Base-by-base conservation (phyloP, 1,140 invertebrate genomes). In the Galleria mellonella region DNA sequence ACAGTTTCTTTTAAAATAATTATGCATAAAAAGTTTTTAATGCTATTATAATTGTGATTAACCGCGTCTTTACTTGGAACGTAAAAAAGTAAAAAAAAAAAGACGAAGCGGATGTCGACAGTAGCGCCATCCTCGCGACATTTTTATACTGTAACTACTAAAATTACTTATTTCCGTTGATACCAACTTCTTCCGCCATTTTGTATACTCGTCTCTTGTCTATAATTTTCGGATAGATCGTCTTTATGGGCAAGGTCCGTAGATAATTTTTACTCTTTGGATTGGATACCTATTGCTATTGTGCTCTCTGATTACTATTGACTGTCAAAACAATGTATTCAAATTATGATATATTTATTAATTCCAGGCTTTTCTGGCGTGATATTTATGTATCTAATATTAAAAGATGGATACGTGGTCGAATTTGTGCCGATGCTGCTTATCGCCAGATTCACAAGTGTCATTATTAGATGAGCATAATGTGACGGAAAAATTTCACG, bases 261-360 rank as follows among this genome's bases (percentile, higher is more conserved):
- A 86, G 83, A 86, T 86, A 85, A 85, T 81, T 84, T 70, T 83
- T 79, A 71, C 76, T 84, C 79, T 85, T 81, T 84, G 79, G 78
- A 73, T 81, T 84, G 78, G 77, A 73, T 72, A 68, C 56, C 51
- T 64, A 62, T 29, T 29, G 28, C 10, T 65, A 66, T 66, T 79
- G 67, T 78, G 61, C 66, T 76, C 75, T 77, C 48, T 77, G 74
- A 72, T 73, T 43, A 27, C 14, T 72, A 51, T 57, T 57, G 55
- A 55, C 51, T 72, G 77, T 85, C 78, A 83, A 70, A 82, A 83
- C 71, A 72, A 74, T 78, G 71, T 35, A 51, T 59, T 43, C 43
- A 39, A 41, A 63, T 42, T 45, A 46, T 54, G 54, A 51, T 55
- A 44, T 43, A 50, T 60, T 43, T 59, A 51, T 47, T 63, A 69